Evolutionary conservation across 2,113 vertebrate genomes (phyloP), one percentile per base, ranked within the genome.

Genomic region (Passer domesticus): DNA sequence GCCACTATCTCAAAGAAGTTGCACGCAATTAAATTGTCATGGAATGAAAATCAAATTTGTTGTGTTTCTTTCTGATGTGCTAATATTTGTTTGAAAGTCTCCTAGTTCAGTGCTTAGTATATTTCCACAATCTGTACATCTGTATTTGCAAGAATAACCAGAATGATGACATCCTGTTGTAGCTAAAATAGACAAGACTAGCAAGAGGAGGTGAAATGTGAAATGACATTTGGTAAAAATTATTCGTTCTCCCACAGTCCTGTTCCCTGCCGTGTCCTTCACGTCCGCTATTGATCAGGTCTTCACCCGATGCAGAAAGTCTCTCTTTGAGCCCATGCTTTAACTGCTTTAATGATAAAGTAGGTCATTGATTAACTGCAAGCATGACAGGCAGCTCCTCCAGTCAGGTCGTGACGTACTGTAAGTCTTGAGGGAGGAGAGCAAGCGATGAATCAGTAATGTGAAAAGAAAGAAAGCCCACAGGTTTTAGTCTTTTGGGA

Each of bases 171-270:
- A 95, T 82, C 62, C 81, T 66, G 37, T 83, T 77, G 60, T 77
- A 86, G 89, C 88, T 56, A 94, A 96, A 96, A 97, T 78, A 94
- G 82, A 89, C 68, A 79, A 93, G 59, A 58, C 86, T 91, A 92
- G 76, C 68, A 91, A 96, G 79, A 74, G 85, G 66, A 95, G 74
- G 76, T 79, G 35, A 37, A 94, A 95, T 70, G 79, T 70, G 82
- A 95, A 94, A 68, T 94, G 89, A 95, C 94, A 96, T 97, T 96
- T 95, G 91, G 68, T 86, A 83, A 98, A 98, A 96, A 80, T 87
- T 84, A 28, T 92, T 94, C 76, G 53, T 89, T 94, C 68, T 94
- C 96, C 92, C 62, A 24, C 81, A 90, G 39, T 64, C 46, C 74
- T 76, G 49, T 85, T 94, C 87, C 94, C 97, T 96, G 89, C 74